Conservation (phyloP, 2,888 invertebrate genomes). For the Cephus pulcher region DNA sequence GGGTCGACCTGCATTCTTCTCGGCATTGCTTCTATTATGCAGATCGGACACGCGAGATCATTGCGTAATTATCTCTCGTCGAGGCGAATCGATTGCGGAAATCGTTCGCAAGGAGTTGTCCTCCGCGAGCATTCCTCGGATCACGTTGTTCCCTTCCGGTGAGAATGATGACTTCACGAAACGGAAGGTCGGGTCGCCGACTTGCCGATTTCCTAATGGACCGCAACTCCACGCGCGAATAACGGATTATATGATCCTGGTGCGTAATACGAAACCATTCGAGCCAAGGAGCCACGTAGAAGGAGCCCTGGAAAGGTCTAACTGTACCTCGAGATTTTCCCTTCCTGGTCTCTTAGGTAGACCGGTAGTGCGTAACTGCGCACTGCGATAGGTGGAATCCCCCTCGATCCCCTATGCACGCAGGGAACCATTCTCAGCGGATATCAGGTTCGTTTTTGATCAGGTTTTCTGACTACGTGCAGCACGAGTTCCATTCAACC, state of each 20-base stretch:
- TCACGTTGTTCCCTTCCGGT: too few relatives aligned
- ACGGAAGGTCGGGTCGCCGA: too few relatives aligned
- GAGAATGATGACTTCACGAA: too few relatives aligned
- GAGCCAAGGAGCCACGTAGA: too few relatives aligned
- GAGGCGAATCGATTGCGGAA: neutral
- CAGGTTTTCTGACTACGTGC: conserved; percentile 35
- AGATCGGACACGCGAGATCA: conserved; percentile 5
- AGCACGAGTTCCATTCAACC: conserved; percentile 42
- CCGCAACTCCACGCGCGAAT: too few relatives aligned
- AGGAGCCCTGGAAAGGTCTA: conserved; percentile 18
- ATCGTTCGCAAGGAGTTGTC: too few relatives aligned
- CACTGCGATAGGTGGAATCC: neutral
- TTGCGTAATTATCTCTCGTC: neutral
- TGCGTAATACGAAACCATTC: neutral
- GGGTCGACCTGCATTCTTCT: conserved; percentile 47
- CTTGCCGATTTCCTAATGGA: too few relatives aligned
- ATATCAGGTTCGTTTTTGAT: conserved; percentile 45
- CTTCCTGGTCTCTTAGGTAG: neutral
- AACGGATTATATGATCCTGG: too few relatives aligned
- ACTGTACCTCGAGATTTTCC: conserved; percentile 26
- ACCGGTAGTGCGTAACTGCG: too few relatives aligned
- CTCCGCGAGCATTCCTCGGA: too few relatives aligned
- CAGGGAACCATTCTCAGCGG: conserved; percentile 3
- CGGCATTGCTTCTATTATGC: conserved; percentile 42
- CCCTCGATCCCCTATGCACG: neutral